Conservation (phyloP, 2,797 vertebrate species). For the Diceros bicornis region DNA sequence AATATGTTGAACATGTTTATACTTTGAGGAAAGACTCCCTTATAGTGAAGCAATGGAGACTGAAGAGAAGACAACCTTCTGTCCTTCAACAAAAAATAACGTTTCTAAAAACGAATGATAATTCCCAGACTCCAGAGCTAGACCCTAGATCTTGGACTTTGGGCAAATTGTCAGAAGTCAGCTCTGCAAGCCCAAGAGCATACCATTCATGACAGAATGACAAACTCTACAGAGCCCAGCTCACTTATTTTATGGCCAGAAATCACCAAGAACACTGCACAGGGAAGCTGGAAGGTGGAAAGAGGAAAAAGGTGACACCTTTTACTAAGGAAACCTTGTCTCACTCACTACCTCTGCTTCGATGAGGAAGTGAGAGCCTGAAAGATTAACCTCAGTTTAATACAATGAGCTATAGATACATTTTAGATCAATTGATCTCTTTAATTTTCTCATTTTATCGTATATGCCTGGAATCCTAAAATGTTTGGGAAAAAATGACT, state of each 20-base stretch:
- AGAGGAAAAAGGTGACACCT: not conserved
- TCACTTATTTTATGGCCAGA: not conserved
- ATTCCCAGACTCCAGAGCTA: not conserved
- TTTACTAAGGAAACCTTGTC: not conserved
- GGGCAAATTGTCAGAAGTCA: not conserved
- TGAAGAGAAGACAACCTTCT: constrained; percentile 20
- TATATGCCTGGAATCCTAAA: not conserved
- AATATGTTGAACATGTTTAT: not conserved
- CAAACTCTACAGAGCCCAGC: not conserved
- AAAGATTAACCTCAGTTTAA: constrained; percentile 6
- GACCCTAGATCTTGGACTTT: not conserved
- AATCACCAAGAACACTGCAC: not conserved
- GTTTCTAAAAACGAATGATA: not conserved
- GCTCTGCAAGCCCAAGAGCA: not conserved
- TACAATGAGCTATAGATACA: not conserved
- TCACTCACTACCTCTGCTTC: not conserved
- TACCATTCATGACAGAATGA: not conserved
- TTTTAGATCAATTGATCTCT: not conserved
- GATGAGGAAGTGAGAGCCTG: not conserved
- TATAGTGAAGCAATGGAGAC: not conserved
- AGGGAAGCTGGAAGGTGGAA: not conserved
- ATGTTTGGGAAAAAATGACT: constrained; percentile 13
- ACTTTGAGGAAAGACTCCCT: not conserved
- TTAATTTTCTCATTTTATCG: not conserved
- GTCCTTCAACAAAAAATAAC: not conserved